Evolutionary conservation across 2,797 vertebrate species (phyloP).

Genomic region (Gallinago nigripennis): DNA sequence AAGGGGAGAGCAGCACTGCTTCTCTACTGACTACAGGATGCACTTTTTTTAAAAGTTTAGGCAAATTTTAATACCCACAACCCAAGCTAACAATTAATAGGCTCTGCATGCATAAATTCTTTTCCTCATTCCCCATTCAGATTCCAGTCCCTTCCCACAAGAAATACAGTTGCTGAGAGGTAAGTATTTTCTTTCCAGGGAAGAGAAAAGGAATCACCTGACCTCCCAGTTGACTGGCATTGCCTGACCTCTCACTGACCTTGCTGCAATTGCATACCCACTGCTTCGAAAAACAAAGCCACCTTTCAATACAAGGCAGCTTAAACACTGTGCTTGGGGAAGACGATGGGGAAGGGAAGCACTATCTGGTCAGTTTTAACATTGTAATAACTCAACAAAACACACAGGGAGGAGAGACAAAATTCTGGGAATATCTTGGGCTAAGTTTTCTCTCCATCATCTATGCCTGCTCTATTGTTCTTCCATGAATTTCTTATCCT

Average conservation of each 20-base stretch:
- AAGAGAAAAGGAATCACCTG: not conserved
- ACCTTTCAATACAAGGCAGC: conserved; percentile 14
- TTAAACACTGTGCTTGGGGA: conserved; percentile 3
- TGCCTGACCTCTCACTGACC: conserved; percentile 41
- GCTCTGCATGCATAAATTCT: conserved; percentile 4
- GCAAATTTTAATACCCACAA: not conserved
- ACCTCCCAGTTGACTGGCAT: conserved; percentile 27
- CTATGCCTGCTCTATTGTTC: not conserved
- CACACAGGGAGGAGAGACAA: not conserved
- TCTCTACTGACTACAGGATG: not conserved
- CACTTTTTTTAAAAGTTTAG: not conserved
- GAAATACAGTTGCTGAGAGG: conserved; percentile 28
- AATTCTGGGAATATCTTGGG: not conserved
- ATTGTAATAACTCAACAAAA: conserved; percentile 4
- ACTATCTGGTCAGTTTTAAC: not conserved
- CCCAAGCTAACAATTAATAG: conserved; percentile 33
- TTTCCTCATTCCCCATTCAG: not conserved
- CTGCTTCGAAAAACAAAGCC: conserved; percentile 32
- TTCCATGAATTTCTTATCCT: not conserved
- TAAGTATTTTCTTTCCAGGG: conserved; percentile 1
- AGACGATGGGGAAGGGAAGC: not conserved
- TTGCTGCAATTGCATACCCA: not conserved
- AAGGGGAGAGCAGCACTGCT: not conserved
- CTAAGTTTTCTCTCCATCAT: not conserved
- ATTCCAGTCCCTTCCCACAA: conserved; percentile 2